Conservation (phyloP, 2,888 invertebrate species). For the Theretra japonica region DNA sequence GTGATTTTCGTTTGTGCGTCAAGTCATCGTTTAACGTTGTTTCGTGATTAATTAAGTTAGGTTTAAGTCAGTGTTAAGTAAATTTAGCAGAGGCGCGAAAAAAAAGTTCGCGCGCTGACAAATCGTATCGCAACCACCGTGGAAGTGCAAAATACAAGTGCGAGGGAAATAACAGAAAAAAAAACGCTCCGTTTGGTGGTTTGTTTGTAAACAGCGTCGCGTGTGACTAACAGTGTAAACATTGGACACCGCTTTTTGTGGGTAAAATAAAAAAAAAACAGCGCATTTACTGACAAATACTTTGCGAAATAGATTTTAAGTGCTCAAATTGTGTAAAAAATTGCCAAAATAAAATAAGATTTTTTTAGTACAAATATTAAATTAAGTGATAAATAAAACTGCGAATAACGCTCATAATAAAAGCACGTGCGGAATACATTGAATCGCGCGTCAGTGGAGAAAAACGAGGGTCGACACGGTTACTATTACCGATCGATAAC, state of each 20-base stretch:
- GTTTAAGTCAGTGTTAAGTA: slow-evolving; percentile 45
- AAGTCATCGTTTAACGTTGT: slow-evolving; percentile 81
- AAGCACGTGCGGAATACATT: slow-evolving; percentile 59
- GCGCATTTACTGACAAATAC: slow-evolving; percentile 30
- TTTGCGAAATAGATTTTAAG: slow-evolving; percentile 57
- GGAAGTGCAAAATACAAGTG: slow-evolving; percentile 22
- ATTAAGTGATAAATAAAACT: slow-evolving; percentile 33
- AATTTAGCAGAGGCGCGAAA: slow-evolving; percentile 36
- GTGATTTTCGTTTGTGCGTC: slow-evolving; percentile 84
- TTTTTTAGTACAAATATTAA: slow-evolving; percentile 37
- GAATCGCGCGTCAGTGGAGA: slow-evolving; percentile 63
- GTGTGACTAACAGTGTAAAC: slow-evolving; percentile 65
- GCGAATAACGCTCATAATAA: slow-evolving; percentile 14
- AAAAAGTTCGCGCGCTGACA: slow-evolving; percentile 25
- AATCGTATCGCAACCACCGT: neutral
- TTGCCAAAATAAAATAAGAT: slow-evolving; percentile 10
- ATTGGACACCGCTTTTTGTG: slow-evolving; percentile 53
- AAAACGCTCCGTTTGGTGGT: slow-evolving; percentile 56
- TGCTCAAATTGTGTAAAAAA: slow-evolving; percentile 34
- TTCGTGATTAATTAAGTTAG: slow-evolving; percentile 63
- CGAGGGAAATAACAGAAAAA: slow-evolving; percentile 36
- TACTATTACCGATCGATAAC: slow-evolving; percentile 83
- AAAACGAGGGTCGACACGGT: slow-evolving; percentile 70
- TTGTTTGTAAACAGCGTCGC: slow-evolving; percentile 82
- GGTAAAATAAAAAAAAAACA: slow-evolving; percentile 42